Evolutionary conservation across 2,797 vertebrate species (phyloP), one percentile per base, ranked within the genome.

Genomic region (Artibeus lituratus): DNA sequence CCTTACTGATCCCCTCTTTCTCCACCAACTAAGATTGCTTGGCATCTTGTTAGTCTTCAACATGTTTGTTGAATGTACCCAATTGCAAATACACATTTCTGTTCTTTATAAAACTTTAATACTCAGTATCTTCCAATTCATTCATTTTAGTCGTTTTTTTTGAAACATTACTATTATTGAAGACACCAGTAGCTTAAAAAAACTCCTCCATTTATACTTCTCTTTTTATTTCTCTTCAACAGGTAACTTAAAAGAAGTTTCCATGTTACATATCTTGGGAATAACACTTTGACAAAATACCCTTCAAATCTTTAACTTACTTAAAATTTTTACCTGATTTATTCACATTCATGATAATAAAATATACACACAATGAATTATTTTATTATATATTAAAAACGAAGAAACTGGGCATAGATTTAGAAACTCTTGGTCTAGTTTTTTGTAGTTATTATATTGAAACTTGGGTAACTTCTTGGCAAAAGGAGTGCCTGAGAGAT

Each of bases 301-400:
- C 21, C 24, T 44, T 82, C 35, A 35, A 77, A 94, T 2, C 73
- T 65, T 95, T 51, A 88, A 73, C 37, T 85, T 70, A 74, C 55
- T 51, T 49, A 24, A 94, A 67, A 57, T 15, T n/a, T 84, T 94
- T 65, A 62, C 11, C 0, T 32, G 47, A 57, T n/a, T 49, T 88
- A 92, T 35, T 91, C 24, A 88, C 0, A 77, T n/a, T 62, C 12
- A 69, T 15, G 73, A 90, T 15, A 69, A 9, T 7, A 80, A 81
- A 86, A 80, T 35, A 39, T 69, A 74, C 8, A 78, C 10, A 85
- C 1, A 90, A 32, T 82, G n/a, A 85, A 55, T 62, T 10, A 10
- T 81, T 92, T 92, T 76, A 59, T 87, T 55, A 85, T 4, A 62
- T 19, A 55, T 65, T 91, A 81, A 67, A 88, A 89, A 94, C 16